Percentiles rank a stretch among this genome's conserved stretches.
phyloP scores from a whole-genome alignment of 2,797 vertebrate species.

The Melanotaenia trifasciata region DNA sequence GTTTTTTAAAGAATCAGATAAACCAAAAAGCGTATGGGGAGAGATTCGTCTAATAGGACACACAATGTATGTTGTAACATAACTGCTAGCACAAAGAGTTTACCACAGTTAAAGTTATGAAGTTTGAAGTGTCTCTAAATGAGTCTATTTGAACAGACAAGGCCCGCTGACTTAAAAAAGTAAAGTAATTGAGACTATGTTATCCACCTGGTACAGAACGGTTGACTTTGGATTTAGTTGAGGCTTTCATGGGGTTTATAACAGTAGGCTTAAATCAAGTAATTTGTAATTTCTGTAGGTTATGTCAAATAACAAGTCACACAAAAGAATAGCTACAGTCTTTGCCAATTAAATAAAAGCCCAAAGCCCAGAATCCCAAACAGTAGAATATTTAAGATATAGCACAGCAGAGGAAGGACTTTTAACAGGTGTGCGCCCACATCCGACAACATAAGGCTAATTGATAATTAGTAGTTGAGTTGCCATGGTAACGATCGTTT shows the following conservation, averaged over 20 bases:
- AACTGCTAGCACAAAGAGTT: background rate
- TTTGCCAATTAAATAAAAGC: background rate
- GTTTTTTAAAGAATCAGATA: no score
- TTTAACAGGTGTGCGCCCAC: background rate
- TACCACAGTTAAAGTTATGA: background rate
- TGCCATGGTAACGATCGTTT: background rate
- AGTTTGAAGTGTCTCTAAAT: background rate
- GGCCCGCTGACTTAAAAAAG: background rate
- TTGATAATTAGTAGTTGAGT: background rate
- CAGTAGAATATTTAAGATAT: no score
- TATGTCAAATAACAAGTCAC: background rate
- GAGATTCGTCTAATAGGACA: no score
- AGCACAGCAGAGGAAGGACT: no score
- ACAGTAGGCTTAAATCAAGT: no score
- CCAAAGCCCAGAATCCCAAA: no score
- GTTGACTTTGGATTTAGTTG: no score
- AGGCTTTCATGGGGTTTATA: no score
- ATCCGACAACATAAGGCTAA: background rate
- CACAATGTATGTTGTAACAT: background rate
- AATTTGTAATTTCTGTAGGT: no score
- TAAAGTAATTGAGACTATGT: background rate
- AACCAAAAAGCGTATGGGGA: no score
- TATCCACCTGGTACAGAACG: no score
- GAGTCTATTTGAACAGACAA: background rate
- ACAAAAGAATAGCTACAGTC: background rate